Evolutionary conservation across 2,113 vertebrate genomes (phyloP), one percentile per base, ranked within the genome.

Genomic region (Prunella fulvescens): DNA sequence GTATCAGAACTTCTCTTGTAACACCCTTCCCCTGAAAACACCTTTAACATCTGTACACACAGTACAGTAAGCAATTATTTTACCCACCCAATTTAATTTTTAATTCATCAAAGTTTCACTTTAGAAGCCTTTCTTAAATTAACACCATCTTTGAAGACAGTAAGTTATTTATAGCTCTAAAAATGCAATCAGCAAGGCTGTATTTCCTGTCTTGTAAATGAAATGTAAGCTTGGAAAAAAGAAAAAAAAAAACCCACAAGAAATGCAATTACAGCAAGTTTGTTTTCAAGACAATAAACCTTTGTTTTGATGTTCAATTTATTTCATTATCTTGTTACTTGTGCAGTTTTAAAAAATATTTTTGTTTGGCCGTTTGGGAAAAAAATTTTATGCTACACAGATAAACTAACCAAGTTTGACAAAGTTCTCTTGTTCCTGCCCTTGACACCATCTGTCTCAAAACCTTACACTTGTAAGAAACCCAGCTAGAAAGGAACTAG

Each of bases 141-240:
- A 82, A 65, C 37, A 65, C 6, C 1, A 5, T 67, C 51, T 92
- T 83, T 74, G 76, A 90, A 86, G 69, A 74, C 18, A 56, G 11
- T 5, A 83, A 83, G 53, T 71, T 86, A 90, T 88, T 82, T 81
- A 66, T 80, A 74, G 13, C 13, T 42, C 17, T 28, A 77, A 95
- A 91, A 82, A 61, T 4, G 15, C 81, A 88, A 93, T 92, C 87
- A 92, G 66, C 73, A 90, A 86, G 69, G 48, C 57, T 53, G 64
- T 54, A 86, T 95, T 96, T 96, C 95, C 85, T 90, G 94, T 81
- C 72, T 67, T 67, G 22, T 54, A 86, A 90, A 51, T 86, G 70
- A 95, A 96, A 94, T 42, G 45, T 29, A 87, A 88, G 19, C 71
- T 81, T 39, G 18, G 39, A 71, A 9, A 48, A 76, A 74, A 66